Percentiles rank a stretch among this genome's conserved stretches.
These are phyloP conservation scores for Edolisoma coerulescens DNA, from an alignment of 2,113 vertebrate species.

Conservation along the genomic window DNA sequence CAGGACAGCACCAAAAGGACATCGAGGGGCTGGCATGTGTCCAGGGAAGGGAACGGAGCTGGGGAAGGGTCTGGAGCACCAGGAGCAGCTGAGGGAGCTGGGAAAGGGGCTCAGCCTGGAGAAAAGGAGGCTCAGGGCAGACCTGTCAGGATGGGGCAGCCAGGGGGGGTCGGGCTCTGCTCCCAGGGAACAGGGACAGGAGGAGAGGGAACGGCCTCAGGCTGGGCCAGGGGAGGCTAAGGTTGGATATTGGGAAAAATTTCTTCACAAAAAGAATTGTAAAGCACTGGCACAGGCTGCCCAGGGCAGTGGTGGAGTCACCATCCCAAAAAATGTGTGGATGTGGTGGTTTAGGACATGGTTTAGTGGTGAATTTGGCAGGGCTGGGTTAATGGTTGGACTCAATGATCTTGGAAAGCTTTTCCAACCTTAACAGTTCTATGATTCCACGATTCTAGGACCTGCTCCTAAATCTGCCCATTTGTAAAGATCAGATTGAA, in stretches of 20 bases:
- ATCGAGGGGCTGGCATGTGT: fast-evolving
- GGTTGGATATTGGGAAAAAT: too few species aligned
- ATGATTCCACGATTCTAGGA: not conserved
- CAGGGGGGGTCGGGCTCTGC: fast-evolving
- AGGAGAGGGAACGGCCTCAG: not conserved
- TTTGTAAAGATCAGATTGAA: not conserved
- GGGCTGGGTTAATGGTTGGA: not conserved
- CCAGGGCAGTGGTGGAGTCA: not conserved
- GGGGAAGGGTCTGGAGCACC: not conserved
- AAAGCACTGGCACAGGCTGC: not conserved
- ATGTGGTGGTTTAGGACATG: not conserved
- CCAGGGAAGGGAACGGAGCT: not conserved
- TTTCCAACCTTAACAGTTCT: not conserved
- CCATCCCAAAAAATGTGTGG: not conserved
- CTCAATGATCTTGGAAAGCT: not conserved
- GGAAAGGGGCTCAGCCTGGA: not conserved
- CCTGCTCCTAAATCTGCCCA: not conserved
- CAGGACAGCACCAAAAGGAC: not conserved
- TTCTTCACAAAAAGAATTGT: not conserved
- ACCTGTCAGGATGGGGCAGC: not conserved
- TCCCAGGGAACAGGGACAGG: not conserved
- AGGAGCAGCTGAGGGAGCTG: not conserved
- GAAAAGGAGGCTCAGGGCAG: not conserved
- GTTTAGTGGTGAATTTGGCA: not conserved
- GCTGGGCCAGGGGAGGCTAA: not conserved